Conservation (phyloP, 2,113 vertebrate genomes). For the Trogon surrucura region DNA sequence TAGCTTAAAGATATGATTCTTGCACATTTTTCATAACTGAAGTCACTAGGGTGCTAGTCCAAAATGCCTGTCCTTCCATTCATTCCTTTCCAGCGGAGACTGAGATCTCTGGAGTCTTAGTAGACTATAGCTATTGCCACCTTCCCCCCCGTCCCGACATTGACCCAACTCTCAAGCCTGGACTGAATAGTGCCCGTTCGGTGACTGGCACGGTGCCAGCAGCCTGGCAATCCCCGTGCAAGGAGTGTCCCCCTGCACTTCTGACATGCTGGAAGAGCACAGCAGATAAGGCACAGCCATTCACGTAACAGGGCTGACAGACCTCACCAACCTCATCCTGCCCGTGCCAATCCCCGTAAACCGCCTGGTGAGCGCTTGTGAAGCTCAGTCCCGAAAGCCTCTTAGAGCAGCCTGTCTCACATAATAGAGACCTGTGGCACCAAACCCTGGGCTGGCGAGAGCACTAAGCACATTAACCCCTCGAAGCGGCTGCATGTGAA, state of each 20-base stretch:
- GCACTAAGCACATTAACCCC: background rate
- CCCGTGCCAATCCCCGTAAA: constrained; percentile 49
- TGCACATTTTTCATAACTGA: constrained; percentile 18
- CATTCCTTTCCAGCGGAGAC: background rate
- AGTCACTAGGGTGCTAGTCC: background rate
- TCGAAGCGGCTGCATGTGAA: background rate
- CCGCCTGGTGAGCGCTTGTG: background rate
- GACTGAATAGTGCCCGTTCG: background rate
- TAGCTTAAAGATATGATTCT: constrained; percentile 47
- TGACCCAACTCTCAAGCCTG: background rate
- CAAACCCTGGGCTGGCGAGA: background rate
- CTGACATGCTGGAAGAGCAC: background rate
- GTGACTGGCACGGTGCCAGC: background rate
- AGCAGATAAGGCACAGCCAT: background rate
- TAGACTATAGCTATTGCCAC: background rate
- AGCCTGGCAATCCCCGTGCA: accelerated
- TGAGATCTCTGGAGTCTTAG: background rate
- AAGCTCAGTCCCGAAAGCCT: constrained; percentile 37
- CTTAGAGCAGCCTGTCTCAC: constrained; percentile 22
- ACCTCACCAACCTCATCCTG: background rate
- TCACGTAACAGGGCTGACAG: background rate
- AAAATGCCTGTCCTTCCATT: background rate
- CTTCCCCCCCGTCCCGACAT: background rate
- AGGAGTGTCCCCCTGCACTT: background rate
- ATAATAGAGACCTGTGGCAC: background rate